phyloP scores from a whole-genome alignment of 2,797 vertebrate genomes.

The Catostomus latipinnis region DNA sequence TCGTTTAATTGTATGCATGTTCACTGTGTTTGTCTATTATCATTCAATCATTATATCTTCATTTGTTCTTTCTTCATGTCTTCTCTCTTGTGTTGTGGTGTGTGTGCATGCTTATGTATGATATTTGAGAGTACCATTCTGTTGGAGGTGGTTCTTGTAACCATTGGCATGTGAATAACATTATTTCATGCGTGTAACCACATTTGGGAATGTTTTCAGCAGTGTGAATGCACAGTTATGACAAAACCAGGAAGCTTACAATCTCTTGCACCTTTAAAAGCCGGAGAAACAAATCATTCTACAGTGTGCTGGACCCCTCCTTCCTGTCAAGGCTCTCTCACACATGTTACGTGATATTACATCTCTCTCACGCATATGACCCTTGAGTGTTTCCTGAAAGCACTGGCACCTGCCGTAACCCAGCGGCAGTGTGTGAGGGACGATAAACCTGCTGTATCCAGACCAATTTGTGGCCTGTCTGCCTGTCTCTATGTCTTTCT shows the following conservation, averaged over 20 bases:
- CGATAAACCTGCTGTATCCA: not conserved
- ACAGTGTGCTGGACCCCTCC: not conserved
- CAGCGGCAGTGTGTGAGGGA: not conserved
- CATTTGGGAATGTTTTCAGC: slow-evolving; percentile 21
- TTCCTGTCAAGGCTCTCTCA: not conserved
- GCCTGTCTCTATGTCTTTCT: not conserved
- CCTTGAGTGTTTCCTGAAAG: slow-evolving; percentile 1
- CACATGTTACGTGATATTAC: not conserved
- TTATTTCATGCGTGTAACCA: not conserved
- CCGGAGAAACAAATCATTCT: slow-evolving; percentile 51
- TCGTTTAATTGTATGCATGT: too few relatives aligned
- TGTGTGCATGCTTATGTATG: slow-evolving; percentile 53
- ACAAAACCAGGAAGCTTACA: slow-evolving; percentile 61
- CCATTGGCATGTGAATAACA: not conserved
- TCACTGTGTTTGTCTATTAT: too few relatives aligned
- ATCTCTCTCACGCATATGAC: not conserved
- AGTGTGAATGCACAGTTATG: slow-evolving; percentile 30
- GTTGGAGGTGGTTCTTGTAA: not conserved
- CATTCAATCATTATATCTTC: too few relatives aligned
- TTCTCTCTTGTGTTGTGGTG: slow-evolving; percentile 44
- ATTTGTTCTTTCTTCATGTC: slow-evolving; percentile 3
- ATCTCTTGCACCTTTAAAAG: slow-evolving; percentile 53
- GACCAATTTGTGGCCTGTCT: not conserved
- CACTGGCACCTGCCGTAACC: slow-evolving; percentile 5
- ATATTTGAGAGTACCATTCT: not conserved